Evolutionary conservation across 2,888 invertebrate species (phyloP).

Genomic region (Pollenia labialis): DNA sequence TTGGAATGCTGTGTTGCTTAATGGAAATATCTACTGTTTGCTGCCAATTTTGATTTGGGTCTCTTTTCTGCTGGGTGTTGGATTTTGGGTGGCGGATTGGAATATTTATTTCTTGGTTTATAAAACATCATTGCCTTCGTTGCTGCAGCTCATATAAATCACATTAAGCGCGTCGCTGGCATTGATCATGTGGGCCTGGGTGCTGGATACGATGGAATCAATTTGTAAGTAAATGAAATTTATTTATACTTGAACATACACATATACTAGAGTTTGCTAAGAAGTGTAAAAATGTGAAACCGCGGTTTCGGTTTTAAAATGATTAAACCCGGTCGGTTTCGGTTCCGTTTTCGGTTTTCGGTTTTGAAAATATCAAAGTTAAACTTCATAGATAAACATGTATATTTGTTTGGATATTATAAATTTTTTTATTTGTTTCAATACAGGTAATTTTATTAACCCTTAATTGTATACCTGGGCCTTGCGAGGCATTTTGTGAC

Average conservation of each 20-base stretch:
- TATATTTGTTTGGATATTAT: no score
- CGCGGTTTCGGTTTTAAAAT: no score
- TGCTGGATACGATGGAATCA: constrained; percentile 95
- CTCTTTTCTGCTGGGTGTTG: constrained; percentile 59
- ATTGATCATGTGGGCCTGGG: constrained; percentile 95
- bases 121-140: constrained; percentile 54
- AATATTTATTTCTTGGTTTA: constrained; percentile 55
- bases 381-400: no score
- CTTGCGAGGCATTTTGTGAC: no score
- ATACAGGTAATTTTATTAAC: no score
- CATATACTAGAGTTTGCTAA: no score
- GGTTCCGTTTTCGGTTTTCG: no score
- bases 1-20: constrained; percentile 19
- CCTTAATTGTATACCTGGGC: no score
- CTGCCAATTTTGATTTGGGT: constrained; percentile 72
- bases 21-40: constrained; percentile 36
- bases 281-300: no score
- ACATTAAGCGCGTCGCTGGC: constrained; percentile 93
- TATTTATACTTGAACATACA: constrained; percentile 65
- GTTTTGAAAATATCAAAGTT: no score
- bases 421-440: no score
- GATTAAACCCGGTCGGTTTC: no score
- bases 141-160: constrained; percentile 93
- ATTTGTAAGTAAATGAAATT: constrained; percentile 89
- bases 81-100: constrained; percentile 26